These are phyloP conservation scores for Caenorhabditis sinica DNA, from an alignment of 2,888 invertebrate species.

Conservation along the genomic window DNA sequence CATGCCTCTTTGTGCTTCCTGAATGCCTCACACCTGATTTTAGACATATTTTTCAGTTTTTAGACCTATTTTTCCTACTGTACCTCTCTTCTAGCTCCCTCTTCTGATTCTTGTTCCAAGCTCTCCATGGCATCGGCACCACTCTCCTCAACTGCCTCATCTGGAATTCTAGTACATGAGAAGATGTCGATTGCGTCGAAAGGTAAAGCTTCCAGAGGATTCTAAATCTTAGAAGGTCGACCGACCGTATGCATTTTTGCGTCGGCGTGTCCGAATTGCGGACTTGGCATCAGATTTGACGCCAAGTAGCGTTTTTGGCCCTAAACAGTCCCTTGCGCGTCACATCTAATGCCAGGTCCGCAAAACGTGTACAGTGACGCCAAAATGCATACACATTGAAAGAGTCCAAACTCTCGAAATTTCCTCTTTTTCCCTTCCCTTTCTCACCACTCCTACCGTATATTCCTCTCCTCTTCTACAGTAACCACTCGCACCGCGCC, in stretches of 20 bases:
- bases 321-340: too few relatives aligned
- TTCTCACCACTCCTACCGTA: slow-evolving; percentile 6
- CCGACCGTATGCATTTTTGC: too few relatives aligned
- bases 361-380: too few relatives aligned
- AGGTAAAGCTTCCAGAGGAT: slow-evolving; percentile 25
- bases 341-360: too few relatives aligned
- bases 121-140: slow-evolving; percentile 33
- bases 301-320: too few relatives aligned
- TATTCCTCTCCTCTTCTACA: slow-evolving; percentile 36
- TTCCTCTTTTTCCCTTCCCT: background rate
- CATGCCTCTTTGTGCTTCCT: background rate
- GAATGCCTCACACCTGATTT: too few relatives aligned
- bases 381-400: too few relatives aligned
- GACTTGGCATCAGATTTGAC: too few relatives aligned
- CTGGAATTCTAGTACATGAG: background rate
- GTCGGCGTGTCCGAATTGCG: too few relatives aligned
- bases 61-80: background rate
- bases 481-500: slow-evolving; percentile 66
- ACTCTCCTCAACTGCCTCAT: background rate
- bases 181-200: slow-evolving; percentile 44
- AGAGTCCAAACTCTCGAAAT: background rate
- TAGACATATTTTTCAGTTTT: background rate
- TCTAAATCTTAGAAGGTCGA: background rate
- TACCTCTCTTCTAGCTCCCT: background rate
- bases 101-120: slow-evolving; percentile 34